Evolutionary conservation across 1,140 invertebrate genomes (phyloP).

Genomic region (Drosophila trapezifrons): DNA sequence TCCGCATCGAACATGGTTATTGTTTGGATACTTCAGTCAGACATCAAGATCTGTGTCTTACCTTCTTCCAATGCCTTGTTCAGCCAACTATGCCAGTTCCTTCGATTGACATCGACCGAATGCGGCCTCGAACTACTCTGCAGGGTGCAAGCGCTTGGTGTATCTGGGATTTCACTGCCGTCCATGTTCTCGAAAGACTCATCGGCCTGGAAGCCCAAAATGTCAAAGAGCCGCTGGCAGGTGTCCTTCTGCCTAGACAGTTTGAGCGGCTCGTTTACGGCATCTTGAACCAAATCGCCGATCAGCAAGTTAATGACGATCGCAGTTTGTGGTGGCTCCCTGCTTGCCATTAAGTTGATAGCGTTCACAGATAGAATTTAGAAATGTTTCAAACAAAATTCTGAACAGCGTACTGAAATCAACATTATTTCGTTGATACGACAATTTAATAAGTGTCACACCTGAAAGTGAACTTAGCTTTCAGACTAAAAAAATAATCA

Average conservation of each 20-base stretch:
- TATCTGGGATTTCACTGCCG: not conserved
- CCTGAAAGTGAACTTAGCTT: conserved; percentile 1
- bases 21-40: not conserved
- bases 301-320: conserved; percentile 56
- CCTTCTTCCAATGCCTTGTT: conserved; percentile 37
- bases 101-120: not conserved
- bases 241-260: conserved; percentile 20
- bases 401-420: conserved; percentile 8
- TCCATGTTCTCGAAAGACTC: conserved; percentile 1
- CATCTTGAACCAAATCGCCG: conserved; percentile 60
- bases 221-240: conserved; percentile 61
- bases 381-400: conserved; percentile 33
- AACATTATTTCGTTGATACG: conserved; percentile 33
- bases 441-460: conserved; percentile 29
- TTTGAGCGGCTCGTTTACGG: conserved; percentile 29
- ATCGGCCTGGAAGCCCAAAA: conserved; percentile 47
- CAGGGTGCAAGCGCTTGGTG: conserved; percentile 19
- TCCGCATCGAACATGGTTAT: not conserved
- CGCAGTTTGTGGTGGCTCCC: conserved; percentile 39
- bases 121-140: not conserved
- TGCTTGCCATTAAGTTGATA: conserved; percentile 55
- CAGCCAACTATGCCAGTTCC: conserved; percentile 57
- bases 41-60: conserved; percentile 13
- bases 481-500: conserved; percentile 1
- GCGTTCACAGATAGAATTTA: conserved; percentile 46